Percentiles rank a stretch among this genome's conserved stretches.
These are phyloP conservation scores for Sarcophaga rosellei DNA, from an alignment of 2,888 invertebrate genomes.

Conservation along the genomic window DNA sequence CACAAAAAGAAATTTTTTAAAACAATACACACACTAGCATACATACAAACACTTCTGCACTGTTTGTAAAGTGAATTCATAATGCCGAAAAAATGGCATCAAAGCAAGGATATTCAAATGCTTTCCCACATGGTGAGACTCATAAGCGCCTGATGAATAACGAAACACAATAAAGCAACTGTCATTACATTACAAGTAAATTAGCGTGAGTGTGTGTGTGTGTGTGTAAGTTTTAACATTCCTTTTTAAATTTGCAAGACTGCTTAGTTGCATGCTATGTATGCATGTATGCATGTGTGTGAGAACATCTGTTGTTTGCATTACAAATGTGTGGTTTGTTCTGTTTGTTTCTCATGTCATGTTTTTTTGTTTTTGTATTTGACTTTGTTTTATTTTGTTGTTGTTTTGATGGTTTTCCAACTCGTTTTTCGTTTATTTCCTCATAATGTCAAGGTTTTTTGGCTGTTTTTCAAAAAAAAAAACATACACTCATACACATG, in stretches of 20 bases:
- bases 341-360: conserved; percentile 15
- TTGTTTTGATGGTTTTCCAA: not conserved
- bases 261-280: not conserved
- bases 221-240: too few species aligned
- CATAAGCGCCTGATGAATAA: too few species aligned
- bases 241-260: too few species aligned
- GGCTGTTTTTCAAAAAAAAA: conserved; percentile 57
- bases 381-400: too few species aligned
- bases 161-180: too few species aligned
- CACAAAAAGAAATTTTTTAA: too few species aligned
- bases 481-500: too few species aligned
- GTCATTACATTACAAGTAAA: too few species aligned
- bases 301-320: not conserved
- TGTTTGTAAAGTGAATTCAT: not conserved
- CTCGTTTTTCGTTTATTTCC: conserved; percentile 17
- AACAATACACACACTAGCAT: not conserved
- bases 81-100: not conserved
- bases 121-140: too few species aligned
- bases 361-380: not conserved
- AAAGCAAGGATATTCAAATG: too few species aligned
- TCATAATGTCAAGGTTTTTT: conserved; percentile 62
- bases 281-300: not conserved
- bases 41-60: too few species aligned
- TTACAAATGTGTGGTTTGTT: conserved; percentile 27
- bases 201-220: too few species aligned